Evolutionary conservation across 2,113 vertebrate genomes (phyloP), one percentile per base, ranked within the genome.

Genomic region (Gobius niger): DNA sequence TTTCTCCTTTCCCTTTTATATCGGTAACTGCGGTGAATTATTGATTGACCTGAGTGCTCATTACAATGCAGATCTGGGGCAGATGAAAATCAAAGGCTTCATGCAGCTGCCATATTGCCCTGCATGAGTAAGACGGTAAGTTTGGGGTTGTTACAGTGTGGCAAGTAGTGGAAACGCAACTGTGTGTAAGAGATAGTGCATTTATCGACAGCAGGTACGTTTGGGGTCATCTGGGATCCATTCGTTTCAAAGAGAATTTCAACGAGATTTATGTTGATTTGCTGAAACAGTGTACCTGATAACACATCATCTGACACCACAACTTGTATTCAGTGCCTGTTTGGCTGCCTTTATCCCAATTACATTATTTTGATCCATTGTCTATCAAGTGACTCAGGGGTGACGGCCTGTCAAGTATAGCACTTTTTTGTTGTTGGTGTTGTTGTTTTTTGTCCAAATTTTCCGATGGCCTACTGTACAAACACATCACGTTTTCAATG

Each of bases 31-130:
- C 83, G 51, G 76, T 94, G 93, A 94, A 95, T 95, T 95, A 96
- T 92, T 92, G 94, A 96, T 94, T 91, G 90, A 90, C 90, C 92
- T 89, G 90, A 91, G 84, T 83, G 88, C 93, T 94, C 90, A 80
- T 89, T 89, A 94, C 87, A 83, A 86, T 87, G 92, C 88, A 91
- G 92, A 93, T 90, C 90, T 91, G 81, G 91, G 63, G 82, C 83
- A 88, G 87, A 89, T 85, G 84, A 89, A 54, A 93, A 91, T 87
- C 92, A 93, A 93, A 93, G 93, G 89, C 85, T 86, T 82, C 78
- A 80, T 87, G 89, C 93, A 92, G 93, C 92, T 94, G 91, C 87
- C 89, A 92, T 80, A 86, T 88, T 64, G 67, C 74, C 64, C 64
- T 75, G 84, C 72, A 75, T 82, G 75, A 65, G 65, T 70, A 67